Evolutionary conservation across 1,140 invertebrate species (phyloP).

Genomic region (Drosophila pseudoobscura): DNA sequence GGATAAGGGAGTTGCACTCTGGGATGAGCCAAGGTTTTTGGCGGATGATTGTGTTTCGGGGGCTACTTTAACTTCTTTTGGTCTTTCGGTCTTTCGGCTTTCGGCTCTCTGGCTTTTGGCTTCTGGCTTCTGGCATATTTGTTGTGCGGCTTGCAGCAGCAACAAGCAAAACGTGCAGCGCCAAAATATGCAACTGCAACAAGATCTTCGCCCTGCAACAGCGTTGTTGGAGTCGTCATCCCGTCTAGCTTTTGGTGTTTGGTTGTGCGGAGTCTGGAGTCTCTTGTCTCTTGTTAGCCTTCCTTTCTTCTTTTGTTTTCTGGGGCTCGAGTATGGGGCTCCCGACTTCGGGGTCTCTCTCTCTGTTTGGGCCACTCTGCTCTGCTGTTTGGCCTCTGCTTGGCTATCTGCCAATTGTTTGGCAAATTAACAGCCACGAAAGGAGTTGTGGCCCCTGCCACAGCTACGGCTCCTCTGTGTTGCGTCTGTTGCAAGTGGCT

Average conservation of each 20-base stretch:
- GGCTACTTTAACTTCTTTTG: conserved; percentile 37
- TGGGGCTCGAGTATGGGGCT: conserved; percentile 14
- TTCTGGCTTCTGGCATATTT: conserved; percentile 68
- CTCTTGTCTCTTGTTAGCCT: conserved; percentile 69
- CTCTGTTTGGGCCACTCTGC: background rate
- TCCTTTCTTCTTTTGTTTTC: conserved; percentile 51
- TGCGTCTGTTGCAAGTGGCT: conserved; percentile 34
- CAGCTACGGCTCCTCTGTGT: background rate
- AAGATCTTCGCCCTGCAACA: conserved; percentile 44
- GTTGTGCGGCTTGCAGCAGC: conserved; percentile 49
- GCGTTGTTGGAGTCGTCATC: conserved; percentile 56
- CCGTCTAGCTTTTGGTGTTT: conserved; percentile 67
- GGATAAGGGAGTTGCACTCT: conserved; percentile 6
- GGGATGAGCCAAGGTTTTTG: conserved; percentile 38
- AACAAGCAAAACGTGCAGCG: conserved; percentile 54
- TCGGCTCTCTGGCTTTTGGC: conserved; percentile 52
- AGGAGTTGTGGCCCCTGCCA: conserved; percentile 35
- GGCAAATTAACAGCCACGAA: conserved; percentile 77
- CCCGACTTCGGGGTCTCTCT: conserved; percentile 28
- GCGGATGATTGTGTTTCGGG: conserved; percentile 34
- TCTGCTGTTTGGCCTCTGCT: conserved; percentile 18
- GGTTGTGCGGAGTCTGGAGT: background rate
- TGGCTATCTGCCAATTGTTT: conserved; percentile 79
- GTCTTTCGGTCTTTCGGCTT: conserved; percentile 15
- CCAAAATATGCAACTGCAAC: conserved; percentile 60